Base-by-base conservation (phyloP, 92 coral and sea anemone genomes). In the Montipora capitata region DNA sequence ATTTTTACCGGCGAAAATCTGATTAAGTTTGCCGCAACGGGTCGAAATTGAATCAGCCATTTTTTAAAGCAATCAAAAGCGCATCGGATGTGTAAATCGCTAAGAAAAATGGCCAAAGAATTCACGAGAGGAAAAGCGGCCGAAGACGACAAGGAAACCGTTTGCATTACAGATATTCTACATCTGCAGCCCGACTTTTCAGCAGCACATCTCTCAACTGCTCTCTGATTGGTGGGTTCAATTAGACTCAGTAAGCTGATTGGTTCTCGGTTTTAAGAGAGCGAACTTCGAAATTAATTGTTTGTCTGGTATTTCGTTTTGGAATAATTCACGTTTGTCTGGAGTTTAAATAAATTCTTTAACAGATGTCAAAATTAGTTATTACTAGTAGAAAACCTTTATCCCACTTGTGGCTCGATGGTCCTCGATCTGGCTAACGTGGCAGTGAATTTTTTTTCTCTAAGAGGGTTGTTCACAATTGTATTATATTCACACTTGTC, bases 1-100 rank as follows among this genome's bases (percentile, higher is more conserved):
- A 85, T 80, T 96, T 87, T 94, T 96, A 39, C 96, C 91, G 17
- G 85, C 86, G 44, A 95, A 91, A 62, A 95, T 72, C 87, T 95
- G 98, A 72, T 93, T 95, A 74, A 95, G 86, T 54, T 93, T 95
- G 3, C 95, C 96, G 76, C 96, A 88, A 44, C 98, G 98, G 48
- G 96, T 90, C 13, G 96, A 81, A 69, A 95, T 93, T 41, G 98
- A 93, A 45, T 93, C 95, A 57, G 78, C 68, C 98, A 95, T 95
- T 57, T 71, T 62, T 42, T 9, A 7, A 5, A 61, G 38, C 18
- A 56, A 18, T 8, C 49, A 58, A 72, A 3, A 43, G 58, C 3
- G n/a, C 87, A 83, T 72, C 87, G 42, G 72, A 83, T 40, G 43
- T 27, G 10, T 45, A 42, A 72, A 72, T 16, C 58, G 12, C 16